Conservation (phyloP, 2,888 invertebrate species). For the Eupelmus urozonus region DNA sequence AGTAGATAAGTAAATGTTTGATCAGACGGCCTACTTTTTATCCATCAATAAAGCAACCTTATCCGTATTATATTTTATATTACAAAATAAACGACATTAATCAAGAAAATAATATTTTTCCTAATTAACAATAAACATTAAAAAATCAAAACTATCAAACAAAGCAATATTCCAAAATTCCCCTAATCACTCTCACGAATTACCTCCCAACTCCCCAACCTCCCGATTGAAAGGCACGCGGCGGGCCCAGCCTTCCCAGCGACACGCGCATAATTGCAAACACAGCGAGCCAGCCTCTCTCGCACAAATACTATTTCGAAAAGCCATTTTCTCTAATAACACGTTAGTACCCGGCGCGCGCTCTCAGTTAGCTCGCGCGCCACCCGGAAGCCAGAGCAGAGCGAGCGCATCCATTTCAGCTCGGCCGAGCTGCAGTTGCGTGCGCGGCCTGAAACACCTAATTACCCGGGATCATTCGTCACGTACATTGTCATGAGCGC, state of each 20-base stretch:
- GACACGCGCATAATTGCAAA: slow-evolving; percentile 2
- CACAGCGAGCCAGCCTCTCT: too few relatives aligned
- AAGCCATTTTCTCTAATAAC: slow-evolving; percentile 52
- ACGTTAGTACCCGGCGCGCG: too few relatives aligned
- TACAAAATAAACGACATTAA: neutral
- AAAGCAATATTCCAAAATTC: neutral
- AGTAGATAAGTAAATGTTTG: slow-evolving; percentile 54
- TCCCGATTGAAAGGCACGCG: too few relatives aligned
- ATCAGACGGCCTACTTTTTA: slow-evolving; percentile 45
- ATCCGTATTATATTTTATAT: neutral
- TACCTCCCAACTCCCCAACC: too few relatives aligned
- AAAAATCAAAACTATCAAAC: neutral
- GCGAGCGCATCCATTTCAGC: slow-evolving; percentile 39
- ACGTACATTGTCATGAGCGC: slow-evolving; percentile 37
- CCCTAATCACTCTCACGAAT: neutral
- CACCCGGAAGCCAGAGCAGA: slow-evolving; percentile 47
- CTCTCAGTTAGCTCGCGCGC: slow-evolving; percentile 7
- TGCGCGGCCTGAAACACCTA: slow-evolving; percentile 26
- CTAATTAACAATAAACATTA: neutral
- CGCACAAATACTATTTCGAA: slow-evolving; percentile 41
- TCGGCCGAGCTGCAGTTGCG: slow-evolving; percentile 14
- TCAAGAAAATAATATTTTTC: neutral
- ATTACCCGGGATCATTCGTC: slow-evolving; percentile 54
- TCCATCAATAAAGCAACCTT: neutral
- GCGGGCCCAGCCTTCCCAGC: too few relatives aligned